A percentile compares a stretch with the other conserved stretches of the same genome.
Evolutionary conservation across 2,888 invertebrate genomes (phyloP).

Genomic region (Nephrocerus scutellatus): DNA sequence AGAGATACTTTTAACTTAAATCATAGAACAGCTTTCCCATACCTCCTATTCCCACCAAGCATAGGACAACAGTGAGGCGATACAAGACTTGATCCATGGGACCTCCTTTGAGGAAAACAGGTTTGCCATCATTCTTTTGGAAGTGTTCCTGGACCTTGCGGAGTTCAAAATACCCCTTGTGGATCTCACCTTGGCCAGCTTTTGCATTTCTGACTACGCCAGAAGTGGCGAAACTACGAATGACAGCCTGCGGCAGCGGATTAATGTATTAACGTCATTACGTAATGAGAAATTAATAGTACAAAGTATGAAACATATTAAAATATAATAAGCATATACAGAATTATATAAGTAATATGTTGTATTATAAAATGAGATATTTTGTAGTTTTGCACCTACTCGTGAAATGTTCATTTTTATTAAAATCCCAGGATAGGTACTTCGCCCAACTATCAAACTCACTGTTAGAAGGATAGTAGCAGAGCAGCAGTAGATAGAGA

Average conservation of each 20-base stretch:
- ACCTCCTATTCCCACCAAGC: constrained; percentile 39
- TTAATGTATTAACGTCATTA: constrained; percentile 29
- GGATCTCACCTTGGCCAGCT: constrained; percentile 32
- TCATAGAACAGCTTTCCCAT: constrained; percentile 40
- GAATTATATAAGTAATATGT: not conserved
- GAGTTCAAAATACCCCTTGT: constrained; percentile 38
- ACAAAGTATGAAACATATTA: not conserved
- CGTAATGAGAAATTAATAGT: constrained; percentile 28
- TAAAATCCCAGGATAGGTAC: no score
- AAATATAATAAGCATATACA: not conserved
- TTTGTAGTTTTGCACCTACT: constrained; percentile 28
- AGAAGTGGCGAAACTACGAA: constrained; percentile 40
- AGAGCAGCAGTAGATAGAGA: constrained; percentile 2
- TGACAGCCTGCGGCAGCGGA: constrained; percentile 32
- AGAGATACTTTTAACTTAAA: constrained; percentile 22
- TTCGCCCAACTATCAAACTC: no score
- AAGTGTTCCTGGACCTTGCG: constrained; percentile 32
- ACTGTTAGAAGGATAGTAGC: not conserved
- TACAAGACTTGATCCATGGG: constrained; percentile 47
- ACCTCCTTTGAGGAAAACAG: constrained; percentile 51
- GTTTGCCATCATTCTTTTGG: constrained; percentile 48
- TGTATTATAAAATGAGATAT: not conserved
- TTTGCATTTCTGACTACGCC: constrained; percentile 26
- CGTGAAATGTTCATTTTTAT: constrained; percentile 39
- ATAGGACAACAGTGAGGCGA: constrained; percentile 41